Evolutionary conservation across 2,797 vertebrate genomes (phyloP).

Genomic region (Gymnodraco acuticeps): DNA sequence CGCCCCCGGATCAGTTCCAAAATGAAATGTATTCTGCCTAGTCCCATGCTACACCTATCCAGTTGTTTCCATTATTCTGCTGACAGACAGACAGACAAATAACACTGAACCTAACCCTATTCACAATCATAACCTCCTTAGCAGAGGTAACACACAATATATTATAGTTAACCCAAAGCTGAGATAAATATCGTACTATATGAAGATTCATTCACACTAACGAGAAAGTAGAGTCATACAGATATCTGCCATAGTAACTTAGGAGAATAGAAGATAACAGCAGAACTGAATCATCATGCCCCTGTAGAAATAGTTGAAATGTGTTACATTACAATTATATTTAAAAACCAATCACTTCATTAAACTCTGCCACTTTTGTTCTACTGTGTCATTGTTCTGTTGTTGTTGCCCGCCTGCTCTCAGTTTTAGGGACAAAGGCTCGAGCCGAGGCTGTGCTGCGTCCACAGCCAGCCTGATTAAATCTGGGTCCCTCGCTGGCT

Average conservation of each 20-base stretch:
- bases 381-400: conserved; percentile 60
- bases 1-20: too few relatives aligned
- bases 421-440: conserved; percentile 71
- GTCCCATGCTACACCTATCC: too few relatives aligned
- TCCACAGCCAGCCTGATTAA: conserved; percentile 89
- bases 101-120: too few relatives aligned
- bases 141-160: background rate
- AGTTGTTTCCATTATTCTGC: too few relatives aligned
- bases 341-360: conserved; percentile 71
- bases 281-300: background rate
- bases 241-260: background rate
- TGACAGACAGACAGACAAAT: too few relatives aligned
- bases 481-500: conserved; percentile 94
- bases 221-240: background rate
- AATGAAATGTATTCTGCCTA: too few relatives aligned
- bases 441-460: conserved; percentile 59
- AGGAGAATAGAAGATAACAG: background rate
- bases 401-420: conserved; percentile 54
- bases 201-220: background rate
- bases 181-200: background rate
- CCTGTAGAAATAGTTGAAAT: conserved; percentile 23
- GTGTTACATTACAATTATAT: conserved; percentile 39
- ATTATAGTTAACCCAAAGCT: background rate
- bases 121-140: too few relatives aligned
- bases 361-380: conserved; percentile 69